Evolutionary conservation across 2,113 vertebrate genomes (phyloP).

Genomic region (Apistogramma diplotaenia): DNA sequence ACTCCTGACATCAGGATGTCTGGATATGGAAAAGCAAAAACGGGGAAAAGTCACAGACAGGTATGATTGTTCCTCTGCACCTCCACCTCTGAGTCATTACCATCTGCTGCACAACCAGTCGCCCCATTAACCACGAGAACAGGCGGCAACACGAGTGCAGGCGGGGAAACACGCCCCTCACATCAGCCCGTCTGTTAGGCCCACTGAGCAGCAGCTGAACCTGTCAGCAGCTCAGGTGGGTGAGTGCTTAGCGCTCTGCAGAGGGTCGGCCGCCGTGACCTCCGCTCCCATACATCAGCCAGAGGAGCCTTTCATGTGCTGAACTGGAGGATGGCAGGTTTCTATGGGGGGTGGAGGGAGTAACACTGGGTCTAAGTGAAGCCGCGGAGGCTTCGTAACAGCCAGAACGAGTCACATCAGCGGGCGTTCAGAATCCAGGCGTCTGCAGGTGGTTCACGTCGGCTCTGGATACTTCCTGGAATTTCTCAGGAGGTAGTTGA

Average conservation of each 20-base stretch:
- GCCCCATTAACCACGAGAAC: background rate
- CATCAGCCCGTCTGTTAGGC: background rate
- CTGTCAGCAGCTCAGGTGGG: background rate
- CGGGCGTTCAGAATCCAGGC: background rate
- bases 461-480: background rate
- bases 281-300: background rate
- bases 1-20: too few species aligned
- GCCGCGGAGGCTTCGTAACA: background rate
- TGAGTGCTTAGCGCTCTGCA: conserved; percentile 11
- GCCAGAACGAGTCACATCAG: background rate
- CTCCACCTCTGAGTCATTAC: background rate
- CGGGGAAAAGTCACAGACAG: background rate
- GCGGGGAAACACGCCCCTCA: background rate
- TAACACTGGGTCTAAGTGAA: background rate
- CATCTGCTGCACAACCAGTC: background rate
- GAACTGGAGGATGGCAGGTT: background rate
- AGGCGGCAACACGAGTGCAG: background rate
- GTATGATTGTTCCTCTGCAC: background rate
- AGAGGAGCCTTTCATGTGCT: background rate
- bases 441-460: background rate
- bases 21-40: background rate
- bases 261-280: background rate
- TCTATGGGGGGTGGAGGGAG: background rate
- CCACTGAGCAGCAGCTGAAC: conserved; percentile 11
- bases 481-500: rapidly evolving